Evolutionary conservation across 2,888 invertebrate genomes (phyloP).

Genomic region (Agonopterix alstromeriana): DNA sequence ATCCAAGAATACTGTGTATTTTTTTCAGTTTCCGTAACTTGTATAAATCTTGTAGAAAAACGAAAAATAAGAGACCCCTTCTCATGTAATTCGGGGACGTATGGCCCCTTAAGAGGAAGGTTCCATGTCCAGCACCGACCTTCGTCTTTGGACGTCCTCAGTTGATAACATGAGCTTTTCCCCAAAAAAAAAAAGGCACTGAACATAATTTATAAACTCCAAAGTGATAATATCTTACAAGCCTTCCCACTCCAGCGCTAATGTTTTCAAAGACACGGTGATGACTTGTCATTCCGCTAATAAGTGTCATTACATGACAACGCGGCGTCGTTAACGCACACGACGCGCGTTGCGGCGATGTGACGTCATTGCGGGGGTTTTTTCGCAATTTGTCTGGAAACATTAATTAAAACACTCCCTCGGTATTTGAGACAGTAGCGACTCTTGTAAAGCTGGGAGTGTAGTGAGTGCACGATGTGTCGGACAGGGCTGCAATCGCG

Average conservation of each 20-base stretch:
- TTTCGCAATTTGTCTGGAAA: conserved; percentile 57
- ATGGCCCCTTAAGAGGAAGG: no score
- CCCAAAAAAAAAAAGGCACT: no score
- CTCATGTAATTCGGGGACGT: no score
- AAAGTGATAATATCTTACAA: conserved; percentile 36
- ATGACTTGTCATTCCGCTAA: conserved; percentile 48
- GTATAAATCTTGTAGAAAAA: no score
- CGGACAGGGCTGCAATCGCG: no score
- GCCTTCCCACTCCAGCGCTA: conserved; percentile 53
- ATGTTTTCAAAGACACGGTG: conserved; percentile 45
- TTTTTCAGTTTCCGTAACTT: no score
- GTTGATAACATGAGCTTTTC: no score
- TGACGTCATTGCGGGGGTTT: conserved; percentile 29
- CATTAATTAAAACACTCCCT: conserved; percentile 63
- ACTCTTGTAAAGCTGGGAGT: conserved; percentile 24
- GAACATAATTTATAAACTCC: no score
- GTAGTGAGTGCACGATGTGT: conserved; percentile 19
- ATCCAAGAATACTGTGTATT: no score
- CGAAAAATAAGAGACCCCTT: no score
- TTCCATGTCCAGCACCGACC: no score
- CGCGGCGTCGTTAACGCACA: conserved; percentile 23
- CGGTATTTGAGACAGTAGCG: conserved; percentile 48
- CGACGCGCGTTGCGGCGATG: conserved; percentile 14
- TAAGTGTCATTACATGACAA: conserved; percentile 45
- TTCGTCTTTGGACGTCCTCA: no score